These are phyloP conservation scores for Micoletzkya japonica DNA, from an alignment of 2,888 invertebrate genomes.

Conservation along the genomic window DNA sequence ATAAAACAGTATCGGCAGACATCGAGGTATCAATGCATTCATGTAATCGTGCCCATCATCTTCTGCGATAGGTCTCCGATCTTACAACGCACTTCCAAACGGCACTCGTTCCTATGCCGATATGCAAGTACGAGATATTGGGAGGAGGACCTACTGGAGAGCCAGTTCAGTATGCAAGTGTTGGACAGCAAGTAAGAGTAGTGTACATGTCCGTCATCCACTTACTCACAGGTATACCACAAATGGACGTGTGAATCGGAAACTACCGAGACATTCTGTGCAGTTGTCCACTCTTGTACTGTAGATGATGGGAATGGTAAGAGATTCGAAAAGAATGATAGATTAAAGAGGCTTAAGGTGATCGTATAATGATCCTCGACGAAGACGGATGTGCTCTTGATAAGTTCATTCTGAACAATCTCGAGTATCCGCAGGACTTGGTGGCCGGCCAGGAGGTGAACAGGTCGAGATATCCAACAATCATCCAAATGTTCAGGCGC, in stretches of 20 bases:
- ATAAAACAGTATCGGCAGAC: conserved; percentile 62
- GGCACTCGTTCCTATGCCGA: conserved; percentile 59
- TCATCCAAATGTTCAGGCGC: conserved; percentile 43
- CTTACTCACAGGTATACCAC: conserved; percentile 52
- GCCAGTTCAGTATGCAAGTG: conserved; percentile 61
- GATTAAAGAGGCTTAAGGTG: conserved; percentile 1
- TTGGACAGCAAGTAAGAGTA: conserved; percentile 49
- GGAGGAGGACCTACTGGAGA: conserved; percentile 62
- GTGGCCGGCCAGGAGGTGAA: conserved; percentile 56
- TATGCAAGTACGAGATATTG: conserved; percentile 63
- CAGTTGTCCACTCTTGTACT: conserved; percentile 62
- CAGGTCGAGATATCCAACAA: background rate
- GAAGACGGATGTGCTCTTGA: conserved; percentile 60
- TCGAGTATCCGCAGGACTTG: conserved; percentile 63
- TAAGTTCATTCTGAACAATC: conserved; percentile 62
- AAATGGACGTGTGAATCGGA: conserved; percentile 64
- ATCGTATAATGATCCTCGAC: conserved; percentile 24
- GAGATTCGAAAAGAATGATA: conserved; percentile 2
- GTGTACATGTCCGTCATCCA: background rate
- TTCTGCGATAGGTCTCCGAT: conserved; percentile 62
- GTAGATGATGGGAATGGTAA: conserved; percentile 63
- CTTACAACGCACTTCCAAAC: conserved; percentile 63
- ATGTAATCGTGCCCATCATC: background rate
- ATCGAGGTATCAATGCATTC: no score
- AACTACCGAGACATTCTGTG: conserved; percentile 63